Base-by-base conservation (phyloP, 2,797 vertebrate genomes). In the Cynopterus sphinx region DNA sequence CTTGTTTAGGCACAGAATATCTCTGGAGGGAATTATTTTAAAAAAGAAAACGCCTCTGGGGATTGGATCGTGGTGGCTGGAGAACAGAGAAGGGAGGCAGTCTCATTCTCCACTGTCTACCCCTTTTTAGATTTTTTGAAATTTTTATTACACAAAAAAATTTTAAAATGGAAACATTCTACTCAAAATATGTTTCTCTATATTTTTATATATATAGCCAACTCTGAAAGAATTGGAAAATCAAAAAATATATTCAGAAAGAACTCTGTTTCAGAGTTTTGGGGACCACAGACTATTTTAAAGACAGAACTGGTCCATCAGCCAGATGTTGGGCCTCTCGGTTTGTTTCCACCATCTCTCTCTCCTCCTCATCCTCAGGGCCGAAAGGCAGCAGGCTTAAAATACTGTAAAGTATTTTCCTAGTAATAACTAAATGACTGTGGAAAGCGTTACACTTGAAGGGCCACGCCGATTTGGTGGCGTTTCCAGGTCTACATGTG, bases 391-490 rank as follows among this genome's bases (percentile, higher is more conserved):
- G 22, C 59, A 39, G 49, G 51, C 91, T 92, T 87, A 93, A 89
- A 88, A 85, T 28, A 63, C 55, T 67, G 17, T 83, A 83, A 90
- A 91, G 28, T 90, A 61, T 94, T 95, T 96, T 93, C 70, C 85
- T 73, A 67, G 51, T 94, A 93, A 85, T 93, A 96, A 78, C 82
- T 94, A 90, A 73, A 74, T 2, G 39, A 85, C 74, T 41, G 51
- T 84, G 46, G 71, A 63, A 75, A 90, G 46, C 46, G 75, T 94
- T 89, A 73, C 24, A 63, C 49, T 61, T 88, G 68, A 91, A 97
- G 95, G 95, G 91, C 97, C 94, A 96, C 1, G 46, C 51, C 87
- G 96, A 96, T 93, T 94, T 95, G 91, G 67, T 51, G 84, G 82
- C 87, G 59, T 94, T 95, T 96, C 82, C 93, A 78, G 17, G 71